Percentiles rank a stretch among this genome's conserved stretches.
These are phyloP conservation scores for Drosophila rhopaloa DNA, from an alignment of 1,140 invertebrate species.

Conservation along the genomic window DNA sequence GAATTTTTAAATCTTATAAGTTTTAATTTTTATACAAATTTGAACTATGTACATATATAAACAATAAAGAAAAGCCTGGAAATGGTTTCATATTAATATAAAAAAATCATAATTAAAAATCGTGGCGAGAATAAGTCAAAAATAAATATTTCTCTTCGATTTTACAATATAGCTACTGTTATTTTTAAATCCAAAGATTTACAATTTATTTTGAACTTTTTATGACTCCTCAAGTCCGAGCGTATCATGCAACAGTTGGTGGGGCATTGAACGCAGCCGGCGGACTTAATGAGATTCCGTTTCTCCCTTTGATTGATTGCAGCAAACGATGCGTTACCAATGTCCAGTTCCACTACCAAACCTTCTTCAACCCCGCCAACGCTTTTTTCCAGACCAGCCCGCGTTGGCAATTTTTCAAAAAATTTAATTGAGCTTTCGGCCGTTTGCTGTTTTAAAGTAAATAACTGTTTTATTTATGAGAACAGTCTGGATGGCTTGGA, in stretches of 20 bases:
- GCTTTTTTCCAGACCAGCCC: background rate
- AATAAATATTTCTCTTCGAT: too few species aligned
- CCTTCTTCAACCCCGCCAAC: background rate
- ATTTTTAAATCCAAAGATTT: too few species aligned
- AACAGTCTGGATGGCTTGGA: constrained; percentile 18
- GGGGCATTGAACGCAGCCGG: constrained; percentile 27
- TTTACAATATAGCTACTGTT: too few species aligned
- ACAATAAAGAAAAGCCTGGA: too few species aligned
- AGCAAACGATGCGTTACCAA: constrained; percentile 40
- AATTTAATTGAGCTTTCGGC: constrained; percentile 74
- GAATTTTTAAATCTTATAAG: too few species aligned
- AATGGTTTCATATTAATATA: too few species aligned
- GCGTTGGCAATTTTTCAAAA: constrained; percentile 66
- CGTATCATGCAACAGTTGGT: constrained; percentile 37
- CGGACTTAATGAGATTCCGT: constrained; percentile 62
- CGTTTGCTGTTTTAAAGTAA: constrained; percentile 71
- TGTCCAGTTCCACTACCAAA: constrained; percentile 12
- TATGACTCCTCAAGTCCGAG: background rate
- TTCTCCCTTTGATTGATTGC: constrained; percentile 68
- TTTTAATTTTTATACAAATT: too few species aligned
- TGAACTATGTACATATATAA: too few species aligned
- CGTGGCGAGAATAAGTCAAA: too few species aligned
- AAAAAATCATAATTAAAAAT: too few species aligned
- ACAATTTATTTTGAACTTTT: background rate
- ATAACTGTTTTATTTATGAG: constrained; percentile 77